Evolutionary conservation across 2,888 invertebrate genomes (phyloP), one percentile per base, ranked within the genome.

Genomic region (Lydus trimaculatus): DNA sequence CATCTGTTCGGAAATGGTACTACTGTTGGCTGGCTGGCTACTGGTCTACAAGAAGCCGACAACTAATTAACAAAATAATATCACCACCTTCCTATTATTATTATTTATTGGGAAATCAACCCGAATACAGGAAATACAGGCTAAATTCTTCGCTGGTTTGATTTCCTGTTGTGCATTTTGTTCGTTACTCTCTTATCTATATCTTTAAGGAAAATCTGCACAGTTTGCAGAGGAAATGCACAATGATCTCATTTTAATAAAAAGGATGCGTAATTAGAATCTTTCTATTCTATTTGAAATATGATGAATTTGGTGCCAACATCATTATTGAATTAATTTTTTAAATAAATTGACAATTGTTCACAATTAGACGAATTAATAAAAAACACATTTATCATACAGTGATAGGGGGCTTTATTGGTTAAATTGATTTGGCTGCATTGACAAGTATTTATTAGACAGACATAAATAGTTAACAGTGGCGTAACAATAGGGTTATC

Each of bases 241-340:
- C n/a, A 48, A 48, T 48, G 20, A 48, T 48, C 48, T 48, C 48
- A 48, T 48, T 20, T 48, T 11, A 17, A 20, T 48, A 8, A 8
- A 17, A 20, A 48, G 39, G 48, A 48, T 48, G 48, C 20, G 48
- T 48, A 48, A 48, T 48, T 48, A 48, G 48, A 48, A 48, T 8
- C 48, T 13, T 15, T 36, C 36, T 36, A 36, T 36, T 36, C 43
- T 43, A 33, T 43, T 56, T 66, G 62, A 43, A 39, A 59, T 39
- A 63, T 61, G 56, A 68, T 64, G 64, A 68, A 63, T 69, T 69
- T 65, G 69, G 69, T 69, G 69, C 62, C 69, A 63, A 48, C 2
- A 48, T n/a, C 69, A 69, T n/a, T n/a, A 61, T 65, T 63, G 63
- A 65, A 62, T 69, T 60, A 58, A 59, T 23, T 48, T 9, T 36